Base-by-base conservation (phyloP, 2,888 invertebrate genomes). In the Amblyjoppa fuscipennis region DNA sequence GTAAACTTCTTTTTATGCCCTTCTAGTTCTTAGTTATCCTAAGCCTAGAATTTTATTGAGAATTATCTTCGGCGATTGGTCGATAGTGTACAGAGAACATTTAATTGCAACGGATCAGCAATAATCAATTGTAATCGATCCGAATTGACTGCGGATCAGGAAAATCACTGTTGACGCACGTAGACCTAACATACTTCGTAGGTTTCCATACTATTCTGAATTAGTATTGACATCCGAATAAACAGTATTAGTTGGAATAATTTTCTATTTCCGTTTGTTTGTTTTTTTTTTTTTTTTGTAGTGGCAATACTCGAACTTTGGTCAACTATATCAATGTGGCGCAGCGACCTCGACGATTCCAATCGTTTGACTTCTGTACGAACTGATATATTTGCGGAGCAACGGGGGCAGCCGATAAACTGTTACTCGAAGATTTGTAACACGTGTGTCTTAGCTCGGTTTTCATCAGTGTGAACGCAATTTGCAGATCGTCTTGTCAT, bases 311-410 rank as follows among this genome's bases (percentile, higher is more conserved):
- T 76, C 49, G 83, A 53, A 75, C 79, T 80, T 64, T 79, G 71
- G 41, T 28, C 79, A 20, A 81, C 38, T 53, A 41, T 64, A 45
- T 68, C 38, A 64, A 59, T 53, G 74, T 77, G 70, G 61, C 77
- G 34, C 59, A 68, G 9, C 64, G 78, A 78, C 81, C 75, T 66
- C 78, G 34, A 79, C 66, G 41, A 79, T 82, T 74, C 68, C 68
- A 61, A 83, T 77, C 80, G 73, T 79, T 85, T 85, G 81, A 78
- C 75, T 71, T 59, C 34, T 73, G 59, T 45, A 28, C 66, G 64
- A 49, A 49, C 59, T 41, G 13, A 68, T 78, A 59, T 78, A 81
- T 78, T 78, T 49, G 38, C 81, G 31, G 28, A 45, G 77, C 74
- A 75, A 74, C 51, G 74, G 69, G 81, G 59, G 77, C 74, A 61